Evolutionary conservation across 2,888 invertebrate species (phyloP), one percentile per base, ranked within the genome.

Genomic region (Colletes collaris): DNA sequence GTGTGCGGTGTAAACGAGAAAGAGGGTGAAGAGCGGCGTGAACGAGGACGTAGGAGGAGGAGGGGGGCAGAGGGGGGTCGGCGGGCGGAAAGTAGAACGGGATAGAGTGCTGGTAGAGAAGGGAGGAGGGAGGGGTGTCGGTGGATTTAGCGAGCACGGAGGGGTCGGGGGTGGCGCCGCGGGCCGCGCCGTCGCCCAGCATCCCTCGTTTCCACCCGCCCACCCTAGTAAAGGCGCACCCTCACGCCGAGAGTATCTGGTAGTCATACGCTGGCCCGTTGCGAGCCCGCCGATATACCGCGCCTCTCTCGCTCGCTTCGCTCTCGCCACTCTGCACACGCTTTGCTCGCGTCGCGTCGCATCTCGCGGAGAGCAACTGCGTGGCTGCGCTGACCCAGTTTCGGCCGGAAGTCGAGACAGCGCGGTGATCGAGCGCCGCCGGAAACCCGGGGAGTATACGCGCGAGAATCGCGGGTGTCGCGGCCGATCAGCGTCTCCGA

Each of bases 171-270:
- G 89, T 90, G 92, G 92, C 91, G 92, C 93, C 91, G 92, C 90
- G 85, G 89, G 90, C 92, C 91, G 93, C 92, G 92, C 93, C 91
- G 93, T 92, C 91, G 92, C 92, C 90, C 92, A 92, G 92, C 92
- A 92, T 92, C 91, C 92, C 90, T 86, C 85, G 84, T 76, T 81
- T 87, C 86, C 88, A 88, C 87, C 89, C 90, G 86, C 88, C 90
- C 85, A 88, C 89, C 88, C 91, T 89, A 80, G 89, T 83, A 82
- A 89, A 90, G 92, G 92, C 92, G 92, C 91, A 92, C 92, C 93
- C 92, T 91, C 90, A 87, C 89, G 88, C 90, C 88, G 87, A 87
- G 87, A 88, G 89, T 89, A 91, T 90, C 89, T 88, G 89, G 87
- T 92, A 92, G 91, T 92, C 93, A 91, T 92, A 92, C 92, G 91